Conservation (phyloP, 2,888 invertebrate species). For the Limnephilus rhombicus region DNA sequence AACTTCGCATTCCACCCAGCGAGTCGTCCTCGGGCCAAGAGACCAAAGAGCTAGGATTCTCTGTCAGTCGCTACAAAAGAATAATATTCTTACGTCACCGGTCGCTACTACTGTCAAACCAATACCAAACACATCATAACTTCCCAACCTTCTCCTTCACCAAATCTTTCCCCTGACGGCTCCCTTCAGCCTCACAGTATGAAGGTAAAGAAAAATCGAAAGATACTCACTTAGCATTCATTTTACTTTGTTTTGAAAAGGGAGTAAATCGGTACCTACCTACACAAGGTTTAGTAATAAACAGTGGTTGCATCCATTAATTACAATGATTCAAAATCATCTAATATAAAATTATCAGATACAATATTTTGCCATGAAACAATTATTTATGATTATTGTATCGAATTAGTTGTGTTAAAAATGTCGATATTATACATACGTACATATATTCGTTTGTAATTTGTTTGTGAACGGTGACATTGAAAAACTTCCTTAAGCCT, state of each 20-base stretch:
- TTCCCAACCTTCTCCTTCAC: background rate
- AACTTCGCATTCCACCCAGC: slow-evolving; percentile 9
- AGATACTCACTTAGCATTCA: background rate
- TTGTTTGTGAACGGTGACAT: too few species aligned
- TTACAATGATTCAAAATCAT: too few species aligned
- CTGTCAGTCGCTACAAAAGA: background rate
- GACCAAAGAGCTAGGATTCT: background rate
- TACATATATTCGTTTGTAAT: too few species aligned
- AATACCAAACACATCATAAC: background rate
- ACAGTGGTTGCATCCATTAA: too few species aligned
- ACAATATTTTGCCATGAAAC: too few species aligned
- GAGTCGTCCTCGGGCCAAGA: background rate
- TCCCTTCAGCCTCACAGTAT: background rate
- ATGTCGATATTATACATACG: too few species aligned
- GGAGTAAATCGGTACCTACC: background rate
- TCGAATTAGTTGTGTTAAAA: too few species aligned
- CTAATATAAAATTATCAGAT: too few species aligned
- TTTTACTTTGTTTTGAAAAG: background rate
- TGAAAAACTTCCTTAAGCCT: too few species aligned
- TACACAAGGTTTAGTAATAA: too few species aligned
- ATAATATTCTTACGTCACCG: too few species aligned
- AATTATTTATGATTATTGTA: too few species aligned
- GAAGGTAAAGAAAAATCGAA: background rate
- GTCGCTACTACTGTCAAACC: background rate
- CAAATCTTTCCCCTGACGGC: background rate